Conservation (phyloP, 2,888 invertebrate species). For the Scaptomyza caliginosa region DNA sequence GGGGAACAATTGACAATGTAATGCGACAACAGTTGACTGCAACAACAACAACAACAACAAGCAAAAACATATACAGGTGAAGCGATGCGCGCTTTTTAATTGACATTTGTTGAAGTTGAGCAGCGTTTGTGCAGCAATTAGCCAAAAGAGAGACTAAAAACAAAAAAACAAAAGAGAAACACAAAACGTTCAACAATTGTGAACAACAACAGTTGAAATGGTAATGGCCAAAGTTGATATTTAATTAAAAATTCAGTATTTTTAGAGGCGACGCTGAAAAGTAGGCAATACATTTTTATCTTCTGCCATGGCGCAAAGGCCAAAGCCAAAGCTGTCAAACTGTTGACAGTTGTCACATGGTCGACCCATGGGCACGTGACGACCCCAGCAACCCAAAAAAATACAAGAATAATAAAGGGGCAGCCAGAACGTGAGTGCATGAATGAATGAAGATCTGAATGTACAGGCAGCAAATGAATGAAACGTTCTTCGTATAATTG, state of each 20-base stretch:
- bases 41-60: slow-evolving; percentile 38
- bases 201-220: slow-evolving; percentile 45
- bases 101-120: slow-evolving; percentile 68
- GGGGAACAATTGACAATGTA: slow-evolving; percentile 74
- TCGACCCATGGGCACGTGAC: slow-evolving; percentile 70
- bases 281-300: slow-evolving; percentile 56
- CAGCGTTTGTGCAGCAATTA: slow-evolving; percentile 72
- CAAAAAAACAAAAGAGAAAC: background rate
- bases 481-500: slow-evolving; percentile 36
- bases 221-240: slow-evolving; percentile 62
- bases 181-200: slow-evolving; percentile 51
- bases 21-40: slow-evolving; percentile 76
- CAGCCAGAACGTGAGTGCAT: slow-evolving; percentile 53
- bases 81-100: slow-evolving; percentile 74
- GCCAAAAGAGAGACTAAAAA: slow-evolving; percentile 26
- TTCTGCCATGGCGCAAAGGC: slow-evolving; percentile 52
- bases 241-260: slow-evolving; percentile 79
- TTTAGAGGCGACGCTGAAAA: slow-evolving; percentile 47
- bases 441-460: slow-evolving; percentile 34
- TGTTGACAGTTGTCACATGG: slow-evolving; percentile 80
- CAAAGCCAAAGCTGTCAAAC: slow-evolving; percentile 64
- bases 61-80: slow-evolving; percentile 36
- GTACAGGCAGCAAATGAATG: slow-evolving; percentile 50
- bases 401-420: slow-evolving; percentile 11
- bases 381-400: slow-evolving; percentile 2